Base-by-base conservation (phyloP, 2,113 vertebrate species). In the Lucifuga dentata region DNA sequence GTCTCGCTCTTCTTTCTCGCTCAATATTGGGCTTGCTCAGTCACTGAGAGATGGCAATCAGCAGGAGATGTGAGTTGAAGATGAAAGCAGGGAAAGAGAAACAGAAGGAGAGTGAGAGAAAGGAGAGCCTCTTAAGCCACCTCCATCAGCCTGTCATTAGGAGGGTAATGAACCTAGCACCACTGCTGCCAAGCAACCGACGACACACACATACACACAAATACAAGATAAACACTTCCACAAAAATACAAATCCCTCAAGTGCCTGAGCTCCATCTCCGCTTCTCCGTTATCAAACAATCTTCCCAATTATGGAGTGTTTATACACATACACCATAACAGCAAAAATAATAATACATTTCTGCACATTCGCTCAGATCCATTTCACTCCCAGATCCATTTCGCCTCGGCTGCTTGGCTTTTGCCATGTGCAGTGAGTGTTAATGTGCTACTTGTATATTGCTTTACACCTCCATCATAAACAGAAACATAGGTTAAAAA, bases 71-170 rank as follows among this genome's bases (percentile, higher is more conserved):
- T 62, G 75, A 72, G 59, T 44, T 3, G 39, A 74, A 86, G 88
- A 89, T 83, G 66, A 84, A 83, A 76, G 70, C 35, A 52, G 49
- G 51, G 82, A 69, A 71, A 76, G 73, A 86, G 66, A 81, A 80
- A 78, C 69, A 82, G 68, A 83, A 80, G 60, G 52, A 81, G 62
- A 83, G 76, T 8, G 44, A 62, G 72, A 78, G 69, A 81, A 73
- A 80, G 55, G 72, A 76, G 65, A 69, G 81, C 66, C 83, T 88
- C 80, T 86, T 70, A 73, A 83, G 68, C 61, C 67, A 73, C 74
- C 85, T 90, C 86, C 85, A 89, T 90, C 88, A 90, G 86, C 60
- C 78, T 68, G 75, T 84, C 84, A 71, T 91, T 92, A 90, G 86
- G 85, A 76, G 80, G 72, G 81, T 90, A 92, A 90, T 90, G 89